These are phyloP conservation scores for Monoplex corrugatus DNA, from an alignment of 2,888 invertebrate genomes.

Conservation along the genomic window DNA sequence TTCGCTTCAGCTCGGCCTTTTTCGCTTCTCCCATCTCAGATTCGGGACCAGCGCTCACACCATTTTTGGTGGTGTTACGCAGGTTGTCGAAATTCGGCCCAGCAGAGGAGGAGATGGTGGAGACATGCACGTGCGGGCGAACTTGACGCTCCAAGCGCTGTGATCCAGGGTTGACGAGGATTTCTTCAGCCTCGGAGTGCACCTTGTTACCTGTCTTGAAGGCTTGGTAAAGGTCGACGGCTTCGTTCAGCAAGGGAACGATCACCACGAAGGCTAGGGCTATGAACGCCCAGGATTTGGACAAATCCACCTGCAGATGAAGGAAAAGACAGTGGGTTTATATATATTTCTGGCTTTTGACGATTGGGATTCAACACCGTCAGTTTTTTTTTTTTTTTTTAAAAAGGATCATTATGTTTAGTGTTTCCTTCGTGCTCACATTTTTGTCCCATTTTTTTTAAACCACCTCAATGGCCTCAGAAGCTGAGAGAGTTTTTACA, in stretches of 20 bases:
- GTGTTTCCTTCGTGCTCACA: too few species aligned
- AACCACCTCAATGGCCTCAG: too few species aligned
- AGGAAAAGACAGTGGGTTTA: too few species aligned
- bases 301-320: slow-evolving; percentile 72
- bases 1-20: neutral
- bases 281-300: slow-evolving; percentile 74
- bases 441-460: too few species aligned
- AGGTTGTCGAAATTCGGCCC: neutral
- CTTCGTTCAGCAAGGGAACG: slow-evolving; percentile 74
- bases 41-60: neutral
- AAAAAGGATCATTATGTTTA: too few species aligned
- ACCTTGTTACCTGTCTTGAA: slow-evolving; percentile 54
- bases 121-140: neutral
- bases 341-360: too few species aligned
- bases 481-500: too few species aligned
- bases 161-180: neutral
- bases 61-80: neutral
- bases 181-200: slow-evolving; percentile 16
- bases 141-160: neutral
- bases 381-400: too few species aligned
- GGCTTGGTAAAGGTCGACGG: slow-evolving; percentile 63
- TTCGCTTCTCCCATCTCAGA: neutral
- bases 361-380: too few species aligned
- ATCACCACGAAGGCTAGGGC: slow-evolving; percentile 76
- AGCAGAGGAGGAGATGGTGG: neutral